Evolutionary conservation across 1,140 invertebrate genomes (phyloP).

Genomic region (Parasteatoda tepidariorum): DNA sequence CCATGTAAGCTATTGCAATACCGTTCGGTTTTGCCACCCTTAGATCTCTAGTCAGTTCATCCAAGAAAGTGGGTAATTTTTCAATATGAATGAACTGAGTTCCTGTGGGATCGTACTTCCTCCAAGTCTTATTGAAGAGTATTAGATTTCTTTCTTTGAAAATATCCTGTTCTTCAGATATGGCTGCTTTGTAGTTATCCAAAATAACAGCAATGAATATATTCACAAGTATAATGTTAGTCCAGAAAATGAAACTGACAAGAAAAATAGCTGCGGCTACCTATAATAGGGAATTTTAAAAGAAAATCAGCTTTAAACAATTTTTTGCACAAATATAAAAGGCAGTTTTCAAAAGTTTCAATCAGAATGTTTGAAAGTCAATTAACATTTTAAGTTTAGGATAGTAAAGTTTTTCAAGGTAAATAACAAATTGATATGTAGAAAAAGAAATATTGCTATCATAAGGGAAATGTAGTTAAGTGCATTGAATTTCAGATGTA

Average conservation of each 20-base stretch:
- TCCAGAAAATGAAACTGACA: conserved; percentile 95
- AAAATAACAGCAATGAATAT: conserved; percentile 99
- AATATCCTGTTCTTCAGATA: conserved; percentile 97
- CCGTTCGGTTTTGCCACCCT: conserved; percentile 98
- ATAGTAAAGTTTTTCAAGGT: no score
- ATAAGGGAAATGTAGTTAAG: no score
- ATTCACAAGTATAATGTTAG: conserved; percentile 98
- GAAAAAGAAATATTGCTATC: no score
- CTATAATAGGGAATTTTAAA: conserved; percentile 70
- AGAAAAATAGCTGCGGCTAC: conserved; percentile 91
- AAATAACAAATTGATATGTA: no score
- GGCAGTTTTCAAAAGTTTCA: no score
- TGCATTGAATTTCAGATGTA: no score
- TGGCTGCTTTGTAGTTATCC: conserved; percentile 97
- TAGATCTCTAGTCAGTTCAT: conserved; percentile 90
- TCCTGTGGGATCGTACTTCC: conserved; percentile 96
- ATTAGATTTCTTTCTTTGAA: conserved; percentile 98
- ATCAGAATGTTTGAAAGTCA: no score
- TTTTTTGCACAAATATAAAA: neutral
- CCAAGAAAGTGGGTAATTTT: conserved; percentile 92
- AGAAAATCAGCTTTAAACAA: neutral
- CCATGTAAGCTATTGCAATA: conserved; percentile 98
- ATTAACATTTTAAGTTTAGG: no score
- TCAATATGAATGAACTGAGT: conserved; percentile 96
- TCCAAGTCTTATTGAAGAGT: conserved; percentile 99